Conservation (phyloP, 2,113 vertebrate genomes). For the Phylloscopus whistleri region DNA sequence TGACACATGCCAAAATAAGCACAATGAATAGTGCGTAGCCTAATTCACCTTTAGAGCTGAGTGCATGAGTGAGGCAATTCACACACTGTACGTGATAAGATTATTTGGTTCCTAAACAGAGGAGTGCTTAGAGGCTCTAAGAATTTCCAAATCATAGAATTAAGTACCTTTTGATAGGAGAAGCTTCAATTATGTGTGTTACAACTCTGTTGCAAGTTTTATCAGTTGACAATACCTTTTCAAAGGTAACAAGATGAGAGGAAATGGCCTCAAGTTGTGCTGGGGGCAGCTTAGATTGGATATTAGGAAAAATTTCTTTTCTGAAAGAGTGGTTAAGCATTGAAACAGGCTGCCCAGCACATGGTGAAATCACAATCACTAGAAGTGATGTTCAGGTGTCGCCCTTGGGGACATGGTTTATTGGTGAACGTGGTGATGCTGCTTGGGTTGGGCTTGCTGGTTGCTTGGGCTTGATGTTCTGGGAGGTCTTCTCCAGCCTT, state of each 20-base stretch:
- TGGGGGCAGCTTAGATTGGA: background rate
- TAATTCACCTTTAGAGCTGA: background rate
- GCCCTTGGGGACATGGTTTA: background rate
- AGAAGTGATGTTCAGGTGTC: background rate
- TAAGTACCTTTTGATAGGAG: background rate
- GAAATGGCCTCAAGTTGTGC: background rate
- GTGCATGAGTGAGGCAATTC: background rate
- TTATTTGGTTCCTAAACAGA: background rate
- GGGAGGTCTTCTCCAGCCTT: background rate
- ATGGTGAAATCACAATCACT: background rate
- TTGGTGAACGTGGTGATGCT: background rate
- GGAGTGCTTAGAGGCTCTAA: background rate
- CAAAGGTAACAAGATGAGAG: background rate
- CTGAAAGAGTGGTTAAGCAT: background rate
- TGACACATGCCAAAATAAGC: background rate
- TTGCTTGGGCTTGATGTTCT: background rate
- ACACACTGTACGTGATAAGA: accelerated
- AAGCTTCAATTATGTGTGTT: background rate
- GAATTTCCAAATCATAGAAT: background rate
- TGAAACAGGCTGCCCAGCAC: background rate
- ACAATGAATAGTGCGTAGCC: background rate
- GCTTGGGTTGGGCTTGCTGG: background rate
- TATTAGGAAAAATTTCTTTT: background rate
- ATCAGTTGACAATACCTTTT: background rate
- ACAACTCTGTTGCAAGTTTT: background rate